Evolutionary conservation across 2,113 vertebrate genomes (phyloP), one percentile per base, ranked within the genome.

Genomic region (Balaeniceps rex): DNA sequence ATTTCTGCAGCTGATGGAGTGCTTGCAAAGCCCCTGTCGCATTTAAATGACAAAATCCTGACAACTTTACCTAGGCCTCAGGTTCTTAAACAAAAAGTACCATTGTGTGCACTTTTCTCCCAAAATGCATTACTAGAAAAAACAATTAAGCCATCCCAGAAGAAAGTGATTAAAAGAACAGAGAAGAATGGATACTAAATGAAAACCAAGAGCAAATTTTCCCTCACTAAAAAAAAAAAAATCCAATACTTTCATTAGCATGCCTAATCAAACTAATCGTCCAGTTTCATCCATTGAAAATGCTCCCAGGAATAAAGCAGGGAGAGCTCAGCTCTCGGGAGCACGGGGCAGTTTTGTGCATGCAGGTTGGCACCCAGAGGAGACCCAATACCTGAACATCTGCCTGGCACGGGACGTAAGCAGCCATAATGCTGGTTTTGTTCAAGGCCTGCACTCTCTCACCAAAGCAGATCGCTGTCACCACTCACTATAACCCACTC

Each of bases 341-440:
- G 42, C 12, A 4, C 21, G 0, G 3, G n/a, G 23, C 26, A 24
- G 51, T 16, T n/a, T 4, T 28, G 26, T 28, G 23, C 21, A 2
- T 0, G 3, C 25, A 25, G 31, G 36, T 0, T 52, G 51, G 72
- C 49, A 40, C 57, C 34, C 7, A 18, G 7, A 28, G 34, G 38
- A 55, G 31, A 42, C 38, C 60, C 2, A 15, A 16, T 3, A 82
- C 34, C 70, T 14, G 31, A 51, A 12, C 7, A 3, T 4, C 5
- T 12, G n/a, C 61, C 58, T 16, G 29, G 60, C 5, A 1, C 1
- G 1, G 72, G 79, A 21, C 15, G 0, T 0, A 14, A n/a, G 49
- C 24, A 10, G 42, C 55, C 22, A 0, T 7, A 21, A 21, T 0
- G 3, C 16, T 5, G 49, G 38, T 8, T 21, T 11, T 63, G 60